A percentile compares a stretch with the other conserved stretches of the same genome.
These are phyloP conservation scores for Heliconius charithonia DNA, from an alignment of 2,888 invertebrate genomes.

Conservation along the genomic window DNA sequence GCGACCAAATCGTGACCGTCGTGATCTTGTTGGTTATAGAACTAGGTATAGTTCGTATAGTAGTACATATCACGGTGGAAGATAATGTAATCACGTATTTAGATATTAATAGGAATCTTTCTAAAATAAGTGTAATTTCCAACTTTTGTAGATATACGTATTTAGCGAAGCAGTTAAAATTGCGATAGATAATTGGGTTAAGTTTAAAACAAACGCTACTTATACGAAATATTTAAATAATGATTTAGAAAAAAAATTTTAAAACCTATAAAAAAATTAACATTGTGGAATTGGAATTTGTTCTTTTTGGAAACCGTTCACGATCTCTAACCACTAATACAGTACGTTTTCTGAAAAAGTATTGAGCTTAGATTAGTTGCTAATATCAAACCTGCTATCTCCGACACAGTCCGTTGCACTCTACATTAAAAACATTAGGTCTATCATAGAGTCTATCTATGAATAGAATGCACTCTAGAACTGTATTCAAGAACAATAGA, in stretches of 20 bases:
- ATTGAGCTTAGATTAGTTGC: not conserved
- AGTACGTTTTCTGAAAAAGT: not conserved
- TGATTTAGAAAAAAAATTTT: not conserved
- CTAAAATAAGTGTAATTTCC: not conserved
- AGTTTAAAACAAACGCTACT: too few relatives aligned
- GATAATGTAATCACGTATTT: not conserved
- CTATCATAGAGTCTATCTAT: conserved; percentile 7
- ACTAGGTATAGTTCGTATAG: not conserved
- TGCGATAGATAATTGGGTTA: too few relatives aligned
- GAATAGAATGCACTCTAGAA: conserved; percentile 19
- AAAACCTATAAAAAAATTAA: not conserved
- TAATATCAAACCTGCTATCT: not conserved
- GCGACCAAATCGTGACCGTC: conserved; percentile 35
- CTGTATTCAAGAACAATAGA: conserved; percentile 53
- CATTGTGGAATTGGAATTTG: not conserved
- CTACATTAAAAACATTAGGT: conserved; percentile 1
- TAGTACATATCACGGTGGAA: not conserved
- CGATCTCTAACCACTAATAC: not conserved
- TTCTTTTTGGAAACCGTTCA: not conserved
- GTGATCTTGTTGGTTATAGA: conserved; percentile 12
- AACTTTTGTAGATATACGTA: not conserved
- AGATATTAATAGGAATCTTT: not conserved
- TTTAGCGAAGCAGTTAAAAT: too few relatives aligned
- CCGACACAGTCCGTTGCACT: not conserved
- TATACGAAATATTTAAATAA: too few relatives aligned